Evolutionary conservation across 2,797 vertebrate genomes (phyloP), one percentile per base, ranked within the genome.

Genomic region (Enteromius paludinosus): DNA sequence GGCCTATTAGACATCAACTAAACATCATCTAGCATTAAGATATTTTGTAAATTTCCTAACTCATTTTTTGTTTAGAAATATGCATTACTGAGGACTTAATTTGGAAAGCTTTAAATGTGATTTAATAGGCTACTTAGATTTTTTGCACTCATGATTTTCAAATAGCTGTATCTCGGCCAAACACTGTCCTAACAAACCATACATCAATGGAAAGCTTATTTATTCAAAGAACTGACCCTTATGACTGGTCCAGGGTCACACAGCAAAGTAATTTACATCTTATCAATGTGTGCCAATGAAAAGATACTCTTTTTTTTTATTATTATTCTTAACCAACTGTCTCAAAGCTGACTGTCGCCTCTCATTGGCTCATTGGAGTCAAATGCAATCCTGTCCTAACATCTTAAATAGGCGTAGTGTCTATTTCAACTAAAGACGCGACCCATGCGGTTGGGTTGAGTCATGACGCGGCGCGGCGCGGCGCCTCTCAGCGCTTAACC

Each of bases 401-500:
- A 76, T 45, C 17, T 76, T 30, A 30, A 43, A 10, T 17, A n/a
- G 30, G 33, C 49, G 12, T 45, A 10, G 70, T 18, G 28, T 35
- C 4, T 4, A 49, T 72, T 47, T 64, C 41, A n/a, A 38, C 23
- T 76, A 47, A 47, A 77, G 18, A 66, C 43, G 75, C 86, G 41
- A 12, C 43, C 10, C 41, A 77, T 81, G 78, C 41, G 88, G 86
- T 86, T 87, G 62, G 86, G 88, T 25, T 35, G 25, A 83, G 89
- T 90, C 90, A 90, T 84, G 85, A 87, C 65, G 65, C 86, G 65
- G 75, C 84, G 65, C 86, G 65, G 75, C 84, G 64, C 65, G 59
- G 23, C n/a, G 12, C 23, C 88, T 88, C 87, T 86, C 80, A 78
- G 84, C 69, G 88, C 87, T 91, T 93, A 91, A 92, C 89, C 88